Conservation (phyloP, 2,113 vertebrate genomes). For the Triplophysa siluroides region DNA sequence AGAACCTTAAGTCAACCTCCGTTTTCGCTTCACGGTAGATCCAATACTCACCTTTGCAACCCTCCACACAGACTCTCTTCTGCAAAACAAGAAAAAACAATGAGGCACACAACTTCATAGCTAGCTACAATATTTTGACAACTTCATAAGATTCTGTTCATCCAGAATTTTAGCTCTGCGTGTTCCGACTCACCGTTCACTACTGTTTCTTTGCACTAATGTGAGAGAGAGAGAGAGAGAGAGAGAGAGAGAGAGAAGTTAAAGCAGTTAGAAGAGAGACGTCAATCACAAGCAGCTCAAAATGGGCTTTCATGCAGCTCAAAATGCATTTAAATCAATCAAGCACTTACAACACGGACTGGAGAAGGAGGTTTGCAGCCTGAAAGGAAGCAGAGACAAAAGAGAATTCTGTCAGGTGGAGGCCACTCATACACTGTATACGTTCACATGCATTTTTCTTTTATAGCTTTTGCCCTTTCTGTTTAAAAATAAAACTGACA, state of each 20-base stretch:
- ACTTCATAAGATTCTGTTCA: not conserved
- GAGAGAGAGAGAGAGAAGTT: not conserved
- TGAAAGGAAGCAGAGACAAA: not conserved
- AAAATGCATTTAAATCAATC: not conserved
- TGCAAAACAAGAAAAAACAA: conserved; percentile 20
- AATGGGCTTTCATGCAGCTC: not conserved
- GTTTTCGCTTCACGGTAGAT: not conserved
- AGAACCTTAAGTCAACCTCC: not conserved
- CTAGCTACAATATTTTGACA: not conserved
- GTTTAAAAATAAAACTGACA: not conserved
- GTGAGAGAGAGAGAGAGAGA: too few species aligned
- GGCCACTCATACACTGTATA: not conserved
- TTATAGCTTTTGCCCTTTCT: not conserved
- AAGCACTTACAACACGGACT: conserved; percentile 14
- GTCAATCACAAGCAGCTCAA: not conserved
- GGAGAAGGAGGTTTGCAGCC: not conserved
- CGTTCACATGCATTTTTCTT: not conserved
- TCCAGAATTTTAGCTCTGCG: not conserved
- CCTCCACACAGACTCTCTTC: conserved; percentile 41
- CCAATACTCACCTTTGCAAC: conserved; percentile 39
- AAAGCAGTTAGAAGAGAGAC: conserved; percentile 19
- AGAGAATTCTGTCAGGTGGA: not conserved
- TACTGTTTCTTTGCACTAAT: conserved; percentile 55
- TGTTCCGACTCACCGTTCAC: conserved; percentile 54
- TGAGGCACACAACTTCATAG: not conserved